Percentiles rank a stretch among this genome's conserved stretches.
These are phyloP conservation scores for Nannobrachium achirus DNA, from an alignment of 2,113 vertebrate genomes.

Conservation along the genomic window DNA sequence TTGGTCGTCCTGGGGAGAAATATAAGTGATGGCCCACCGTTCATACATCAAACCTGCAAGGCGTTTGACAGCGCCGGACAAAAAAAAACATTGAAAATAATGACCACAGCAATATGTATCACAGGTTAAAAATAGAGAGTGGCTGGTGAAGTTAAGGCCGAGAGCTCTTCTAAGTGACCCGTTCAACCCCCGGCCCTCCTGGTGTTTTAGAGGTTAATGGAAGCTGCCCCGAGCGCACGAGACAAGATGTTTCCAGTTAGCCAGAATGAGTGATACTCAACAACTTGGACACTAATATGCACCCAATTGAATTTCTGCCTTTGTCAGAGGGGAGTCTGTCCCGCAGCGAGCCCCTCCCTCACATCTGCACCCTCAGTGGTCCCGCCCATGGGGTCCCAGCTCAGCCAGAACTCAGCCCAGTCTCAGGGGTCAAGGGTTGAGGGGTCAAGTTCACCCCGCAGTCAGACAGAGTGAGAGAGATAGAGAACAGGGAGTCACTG, in stretches of 20 bases:
- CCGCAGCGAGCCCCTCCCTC: slow-evolving; percentile 66
- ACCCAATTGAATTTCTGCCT: slow-evolving; percentile 74
- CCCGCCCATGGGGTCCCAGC: slow-evolving; percentile 24
- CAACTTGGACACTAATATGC: slow-evolving; percentile 73
- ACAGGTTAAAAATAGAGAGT: slow-evolving; percentile 78
- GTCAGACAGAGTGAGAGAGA: slow-evolving; percentile 54
- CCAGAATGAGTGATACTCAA: slow-evolving; percentile 73
- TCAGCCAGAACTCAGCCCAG: slow-evolving; percentile 52
- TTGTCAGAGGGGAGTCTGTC: slow-evolving; percentile 67
- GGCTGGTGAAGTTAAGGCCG: slow-evolving; percentile 60
- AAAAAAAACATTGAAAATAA: slow-evolving; percentile 76
- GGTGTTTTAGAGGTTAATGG: slow-evolving; percentile 72
- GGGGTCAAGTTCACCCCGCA: slow-evolving; percentile 78
- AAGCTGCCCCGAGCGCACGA: slow-evolving; percentile 60
- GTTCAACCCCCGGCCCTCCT: slow-evolving; percentile 47
- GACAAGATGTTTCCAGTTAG: slow-evolving; percentile 77
- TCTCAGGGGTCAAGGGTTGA: slow-evolving; percentile 75
- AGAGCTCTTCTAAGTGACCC: slow-evolving; percentile 53
- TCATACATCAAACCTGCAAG: slow-evolving; percentile 80
- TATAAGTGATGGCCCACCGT: slow-evolving; percentile 79
- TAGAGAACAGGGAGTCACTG: slow-evolving; percentile 38
- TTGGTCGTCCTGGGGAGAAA: slow-evolving; percentile 75
- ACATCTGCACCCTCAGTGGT: slow-evolving; percentile 66
- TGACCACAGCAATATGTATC: slow-evolving; percentile 80
- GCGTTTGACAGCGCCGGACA: slow-evolving; percentile 76